These are phyloP conservation scores for Pachypsylla venusta DNA, from an alignment of 1,140 invertebrate species.

Conservation along the genomic window DNA sequence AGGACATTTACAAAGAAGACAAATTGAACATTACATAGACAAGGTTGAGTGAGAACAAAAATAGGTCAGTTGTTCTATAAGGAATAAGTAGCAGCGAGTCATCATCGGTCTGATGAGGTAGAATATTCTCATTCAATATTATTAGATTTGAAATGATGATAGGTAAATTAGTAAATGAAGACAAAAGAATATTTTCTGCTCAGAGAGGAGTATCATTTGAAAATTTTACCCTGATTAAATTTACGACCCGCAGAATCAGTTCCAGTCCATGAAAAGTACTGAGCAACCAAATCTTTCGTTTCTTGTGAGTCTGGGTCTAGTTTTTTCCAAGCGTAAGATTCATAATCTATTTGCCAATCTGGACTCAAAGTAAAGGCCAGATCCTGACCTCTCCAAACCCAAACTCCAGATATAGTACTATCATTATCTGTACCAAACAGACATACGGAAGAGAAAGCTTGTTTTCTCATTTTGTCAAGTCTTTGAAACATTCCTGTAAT, in stretches of 20 bases:
- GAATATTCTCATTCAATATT: too few relatives aligned
- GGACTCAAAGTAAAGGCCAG: slow-evolving; percentile 77
- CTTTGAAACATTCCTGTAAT: slow-evolving; percentile 95
- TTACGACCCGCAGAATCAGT: slow-evolving; percentile 72
- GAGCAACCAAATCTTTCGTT: slow-evolving; percentile 78
- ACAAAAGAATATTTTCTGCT: too few relatives aligned
- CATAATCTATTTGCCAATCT: slow-evolving; percentile 95
- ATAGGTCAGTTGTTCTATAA: too few relatives aligned
- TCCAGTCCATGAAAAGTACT: slow-evolving; percentile 88
- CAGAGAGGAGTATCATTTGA: slow-evolving; percentile 60
- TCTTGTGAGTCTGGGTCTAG: slow-evolving; percentile 64
- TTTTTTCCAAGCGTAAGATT: slow-evolving; percentile 93
- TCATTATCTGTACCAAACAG: slow-evolving; percentile 87
- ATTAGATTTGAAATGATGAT: too few relatives aligned
- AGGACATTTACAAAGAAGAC: too few relatives aligned
- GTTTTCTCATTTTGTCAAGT: slow-evolving; percentile 93
- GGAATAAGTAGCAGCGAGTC: too few relatives aligned
- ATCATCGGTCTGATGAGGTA: too few relatives aligned
- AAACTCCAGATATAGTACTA: slow-evolving; percentile 87
- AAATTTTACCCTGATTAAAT: slow-evolving; percentile 98
- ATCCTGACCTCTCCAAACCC: slow-evolving; percentile 92
- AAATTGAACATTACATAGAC: too few relatives aligned
- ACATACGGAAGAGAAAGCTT: slow-evolving; percentile 83
- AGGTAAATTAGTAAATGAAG: too few relatives aligned
- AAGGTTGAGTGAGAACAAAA: too few relatives aligned